These are phyloP conservation scores for Conomelus anceps DNA, from an alignment of 2,888 invertebrate species.

Conservation along the genomic window DNA sequence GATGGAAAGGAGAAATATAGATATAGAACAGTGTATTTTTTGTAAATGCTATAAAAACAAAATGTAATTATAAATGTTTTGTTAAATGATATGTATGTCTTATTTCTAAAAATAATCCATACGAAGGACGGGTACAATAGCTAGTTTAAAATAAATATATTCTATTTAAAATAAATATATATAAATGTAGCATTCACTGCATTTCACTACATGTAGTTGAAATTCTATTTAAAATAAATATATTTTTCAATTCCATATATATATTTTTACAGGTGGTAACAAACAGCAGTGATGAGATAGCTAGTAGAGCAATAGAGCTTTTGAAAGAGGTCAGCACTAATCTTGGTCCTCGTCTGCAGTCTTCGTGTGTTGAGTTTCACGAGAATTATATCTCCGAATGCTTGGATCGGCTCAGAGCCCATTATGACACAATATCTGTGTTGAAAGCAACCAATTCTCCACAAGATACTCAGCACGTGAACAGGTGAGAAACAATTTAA, in stretches of 20 bases:
- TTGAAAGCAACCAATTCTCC: constrained; percentile 38
- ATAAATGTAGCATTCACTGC: not conserved
- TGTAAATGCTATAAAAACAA: too few relatives aligned
- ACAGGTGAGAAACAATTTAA: not conserved
- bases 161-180: too few relatives aligned
- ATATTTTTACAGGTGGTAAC: constrained; percentile 68
- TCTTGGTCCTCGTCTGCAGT: constrained; percentile 77
- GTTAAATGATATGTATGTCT: too few relatives aligned
- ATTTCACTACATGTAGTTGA: not conserved
- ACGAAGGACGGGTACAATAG: too few relatives aligned
- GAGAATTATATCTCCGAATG: constrained; percentile 88
- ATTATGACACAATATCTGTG: constrained; percentile 73
- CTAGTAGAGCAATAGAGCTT: constrained; percentile 83
- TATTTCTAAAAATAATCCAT: too few relatives aligned
- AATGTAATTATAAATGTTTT: too few relatives aligned
- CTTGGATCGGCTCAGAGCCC: constrained; percentile 77
- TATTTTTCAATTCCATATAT: too few relatives aligned
- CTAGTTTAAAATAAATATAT: too few relatives aligned
- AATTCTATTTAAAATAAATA: not conserved
- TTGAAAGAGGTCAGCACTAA: constrained; percentile 91
- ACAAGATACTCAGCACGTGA: constrained; percentile 17
- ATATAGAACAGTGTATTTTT: too few relatives aligned
- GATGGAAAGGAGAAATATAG: too few relatives aligned
- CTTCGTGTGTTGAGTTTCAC: constrained; percentile 74
- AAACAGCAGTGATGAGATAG: constrained; percentile 86